Conservation (phyloP, 2,888 invertebrate genomes). For the Nyleta sp. region DNA sequence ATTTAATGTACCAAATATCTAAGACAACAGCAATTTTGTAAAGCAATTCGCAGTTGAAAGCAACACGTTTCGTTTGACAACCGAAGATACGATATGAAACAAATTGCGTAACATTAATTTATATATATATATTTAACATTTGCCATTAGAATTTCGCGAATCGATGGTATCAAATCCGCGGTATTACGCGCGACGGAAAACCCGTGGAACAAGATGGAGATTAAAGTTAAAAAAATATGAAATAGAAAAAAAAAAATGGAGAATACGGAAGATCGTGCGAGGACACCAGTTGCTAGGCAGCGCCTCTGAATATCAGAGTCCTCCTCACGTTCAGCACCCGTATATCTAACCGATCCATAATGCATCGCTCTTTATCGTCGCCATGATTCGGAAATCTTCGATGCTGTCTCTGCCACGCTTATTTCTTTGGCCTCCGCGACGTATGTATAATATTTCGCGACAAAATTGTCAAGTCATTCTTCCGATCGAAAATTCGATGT, state of each 20-base stretch:
- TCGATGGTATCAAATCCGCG: background rate
- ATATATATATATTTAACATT: background rate
- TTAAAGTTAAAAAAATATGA: slow-evolving; percentile 33
- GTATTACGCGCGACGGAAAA: background rate
- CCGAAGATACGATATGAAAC: too few relatives aligned
- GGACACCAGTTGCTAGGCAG: slow-evolving; percentile 82
- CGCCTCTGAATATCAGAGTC: slow-evolving; percentile 76
- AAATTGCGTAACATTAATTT: background rate
- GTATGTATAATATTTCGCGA: slow-evolving; percentile 28
- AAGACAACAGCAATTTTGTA: too few relatives aligned
- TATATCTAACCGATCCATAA: slow-evolving; percentile 72
- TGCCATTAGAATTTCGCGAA: background rate
- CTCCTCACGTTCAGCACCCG: slow-evolving; percentile 70
- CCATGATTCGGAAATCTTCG: slow-evolving; percentile 59
- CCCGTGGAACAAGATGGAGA: slow-evolving; percentile 15
- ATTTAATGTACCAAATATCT: too few relatives aligned
- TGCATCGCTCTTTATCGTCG: slow-evolving; percentile 72
- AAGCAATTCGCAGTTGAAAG: too few relatives aligned
- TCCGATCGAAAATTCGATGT: background rate
- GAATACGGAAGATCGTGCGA: slow-evolving; percentile 65
- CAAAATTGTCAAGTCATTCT: background rate
- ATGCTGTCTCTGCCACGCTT: slow-evolving; percentile 42
- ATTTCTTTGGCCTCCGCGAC: slow-evolving; percentile 17
- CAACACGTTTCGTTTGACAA: too few relatives aligned
- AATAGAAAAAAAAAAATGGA: slow-evolving; percentile 31